Base-by-base conservation (phyloP, 1,140 invertebrate genomes). In the Drosophila pandora region DNA sequence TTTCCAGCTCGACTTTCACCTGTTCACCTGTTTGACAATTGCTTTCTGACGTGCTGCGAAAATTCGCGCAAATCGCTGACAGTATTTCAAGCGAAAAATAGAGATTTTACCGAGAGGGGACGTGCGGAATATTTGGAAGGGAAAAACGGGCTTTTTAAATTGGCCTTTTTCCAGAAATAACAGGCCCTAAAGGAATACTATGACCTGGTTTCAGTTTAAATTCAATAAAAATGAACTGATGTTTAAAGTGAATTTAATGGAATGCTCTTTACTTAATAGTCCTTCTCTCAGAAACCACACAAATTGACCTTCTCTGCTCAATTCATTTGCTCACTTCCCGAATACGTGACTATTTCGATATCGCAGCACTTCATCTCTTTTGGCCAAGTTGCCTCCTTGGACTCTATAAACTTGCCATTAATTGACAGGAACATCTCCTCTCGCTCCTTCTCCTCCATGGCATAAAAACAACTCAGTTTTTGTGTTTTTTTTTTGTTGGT, bases 241-340 rank as follows among this genome's bases (percentile, higher is more conserved):
- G 32, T 32, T 32, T 10, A 32, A 32, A 32, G 32, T 32, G 25
- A 17, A 50, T 28, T 50, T 67, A 45, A 52, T 39, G 23, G n/a
- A 1, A 6, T 2, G 6, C 9, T 58, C 2, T n/a, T 21, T 23
- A 7, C n/a, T 32, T 55, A 9, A 3, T 41, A 17, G 9, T 49
- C 37, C 10, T 6, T 4, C 1, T 2, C 1, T 0, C 32, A 23
- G 39, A 41, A 50, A 1, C 34, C n/a, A 9, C 39, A 13, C 2
- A 21, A 30, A 49, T 49, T 69, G 23, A 22, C 63, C 52, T 17
- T 9, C 45, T 8, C 22, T 56, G 55, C 10, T 32, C 32, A 23
- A 41, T 49, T 70, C 64, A 49, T 57, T 69, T 70, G 67, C 67
- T 57, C 64, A 70, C 64, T 70, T 70, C 50, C 52, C 50, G 25